Conservation (phyloP, 2,797 vertebrate species). For the Chanos chanos region DNA sequence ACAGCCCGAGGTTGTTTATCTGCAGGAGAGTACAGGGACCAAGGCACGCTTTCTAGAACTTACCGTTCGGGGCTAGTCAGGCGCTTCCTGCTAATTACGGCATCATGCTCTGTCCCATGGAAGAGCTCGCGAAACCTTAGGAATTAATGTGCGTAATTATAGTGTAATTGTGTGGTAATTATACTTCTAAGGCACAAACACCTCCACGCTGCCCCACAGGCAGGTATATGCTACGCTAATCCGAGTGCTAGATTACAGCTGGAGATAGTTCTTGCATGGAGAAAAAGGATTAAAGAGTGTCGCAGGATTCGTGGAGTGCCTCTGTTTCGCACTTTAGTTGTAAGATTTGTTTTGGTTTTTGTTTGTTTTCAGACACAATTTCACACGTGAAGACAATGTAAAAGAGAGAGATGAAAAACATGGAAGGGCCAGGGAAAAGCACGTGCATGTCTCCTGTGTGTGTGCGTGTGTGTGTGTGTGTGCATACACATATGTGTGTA, state of each 20-base stretch:
- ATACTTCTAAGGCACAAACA: slow-evolving; percentile 57
- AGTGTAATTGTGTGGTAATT: slow-evolving; percentile 69
- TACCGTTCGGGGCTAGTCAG: slow-evolving; percentile 53
- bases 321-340: slow-evolving; percentile 41
- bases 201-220: slow-evolving; percentile 52
- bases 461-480: slow-evolving; percentile 25
- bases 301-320: slow-evolving; percentile 46
- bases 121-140: slow-evolving; percentile 56
- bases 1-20: slow-evolving; percentile 71
- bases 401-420: slow-evolving; percentile 27
- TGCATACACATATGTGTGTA: neutral
- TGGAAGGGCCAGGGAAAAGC: slow-evolving; percentile 16
- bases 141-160: slow-evolving; percentile 68
- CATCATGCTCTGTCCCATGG: slow-evolving; percentile 49
- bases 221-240: slow-evolving; percentile 48
- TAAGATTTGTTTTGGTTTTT: slow-evolving; percentile 60
- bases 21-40: slow-evolving; percentile 53
- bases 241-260: slow-evolving; percentile 54
- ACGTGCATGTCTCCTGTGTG: slow-evolving; percentile 8
- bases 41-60: slow-evolving; percentile 58
- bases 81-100: slow-evolving; percentile 63
- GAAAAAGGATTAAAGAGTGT: slow-evolving; percentile 58
- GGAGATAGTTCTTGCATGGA: slow-evolving; percentile 58
- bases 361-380: slow-evolving; percentile 55
- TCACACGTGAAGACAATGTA: slow-evolving; percentile 53